These are phyloP conservation scores for Drosophila nigricruria DNA, from an alignment of 2,888 invertebrate genomes.

Conservation along the genomic window DNA sequence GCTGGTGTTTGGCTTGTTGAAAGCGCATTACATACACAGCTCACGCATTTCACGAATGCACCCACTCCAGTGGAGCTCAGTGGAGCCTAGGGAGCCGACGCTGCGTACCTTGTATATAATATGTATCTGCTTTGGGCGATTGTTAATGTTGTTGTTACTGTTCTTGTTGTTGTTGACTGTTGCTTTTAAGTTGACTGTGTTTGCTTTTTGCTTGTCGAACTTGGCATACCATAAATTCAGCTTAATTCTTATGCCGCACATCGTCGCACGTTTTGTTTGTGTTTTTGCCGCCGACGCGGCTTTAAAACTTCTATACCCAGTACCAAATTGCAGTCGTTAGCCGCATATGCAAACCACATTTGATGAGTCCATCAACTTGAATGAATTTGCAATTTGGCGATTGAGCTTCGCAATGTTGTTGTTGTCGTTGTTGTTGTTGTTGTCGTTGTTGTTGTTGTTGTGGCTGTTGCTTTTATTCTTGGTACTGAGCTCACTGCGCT, in stretches of 20 bases:
- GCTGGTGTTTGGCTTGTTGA: slow-evolving; percentile 53
- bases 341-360: slow-evolving; percentile 56
- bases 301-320: slow-evolving; percentile 39
- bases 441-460: slow-evolving; percentile 7
- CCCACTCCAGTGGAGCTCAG: slow-evolving; percentile 55
- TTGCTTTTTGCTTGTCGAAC: slow-evolving; percentile 55
- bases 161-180: slow-evolving; percentile 18
- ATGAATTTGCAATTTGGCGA: slow-evolving; percentile 57
- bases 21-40: slow-evolving; percentile 69
- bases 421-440: slow-evolving; percentile 1
- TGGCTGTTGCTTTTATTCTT: slow-evolving; percentile 1
- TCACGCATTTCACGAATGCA: slow-evolving; percentile 65
- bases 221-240: slow-evolving; percentile 57
- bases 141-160: slow-evolving; percentile 24
- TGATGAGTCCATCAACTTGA: slow-evolving; percentile 54
- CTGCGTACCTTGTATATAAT: slow-evolving; percentile 25
- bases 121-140: slow-evolving; percentile 33
- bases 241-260: slow-evolving; percentile 67
- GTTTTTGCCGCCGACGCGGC: slow-evolving; percentile 31
- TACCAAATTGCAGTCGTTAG: slow-evolving; percentile 60
- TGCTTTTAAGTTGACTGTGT: slow-evolving; percentile 48
- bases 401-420: slow-evolving; percentile 19
- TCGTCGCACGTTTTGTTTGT: slow-evolving; percentile 54
- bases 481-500: slow-evolving; percentile 19
- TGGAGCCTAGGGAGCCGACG: slow-evolving; percentile 36